A percentile compares a stretch with the other conserved stretches of the same genome.
Conservation (phyloP, 1,140 invertebrate genomes). For the Apis florea region DNA sequence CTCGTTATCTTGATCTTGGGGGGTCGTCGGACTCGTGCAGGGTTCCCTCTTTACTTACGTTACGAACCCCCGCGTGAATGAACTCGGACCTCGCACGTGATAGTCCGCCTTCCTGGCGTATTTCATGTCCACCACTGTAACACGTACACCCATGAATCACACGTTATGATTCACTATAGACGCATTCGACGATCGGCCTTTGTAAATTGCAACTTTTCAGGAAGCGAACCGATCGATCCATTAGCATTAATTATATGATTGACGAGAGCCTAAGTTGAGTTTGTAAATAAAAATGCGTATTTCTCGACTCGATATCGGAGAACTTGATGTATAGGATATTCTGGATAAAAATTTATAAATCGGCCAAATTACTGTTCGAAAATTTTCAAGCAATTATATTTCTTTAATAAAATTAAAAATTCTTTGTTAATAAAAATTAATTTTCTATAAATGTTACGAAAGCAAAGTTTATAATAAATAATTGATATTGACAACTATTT, state of each 20-base stretch:
- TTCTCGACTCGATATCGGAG: not conserved
- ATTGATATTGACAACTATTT: too few species aligned
- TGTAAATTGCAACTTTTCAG: constrained; percentile 22
- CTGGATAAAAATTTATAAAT: too few species aligned
- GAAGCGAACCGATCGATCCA: not conserved
- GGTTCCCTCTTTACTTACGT: constrained; percentile 52
- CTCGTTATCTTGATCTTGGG: constrained; percentile 71
- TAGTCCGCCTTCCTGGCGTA: constrained; percentile 35
- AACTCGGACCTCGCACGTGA: constrained; percentile 16
- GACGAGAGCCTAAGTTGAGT: not conserved
- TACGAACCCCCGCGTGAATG: constrained; percentile 32
- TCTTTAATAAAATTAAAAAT: too few species aligned
- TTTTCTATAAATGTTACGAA: too few species aligned
- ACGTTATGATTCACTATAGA: constrained; percentile 40
- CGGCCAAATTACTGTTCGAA: too few species aligned
- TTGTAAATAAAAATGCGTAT: not conserved
- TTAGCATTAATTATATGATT: not conserved
- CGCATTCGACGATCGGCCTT: not conserved
- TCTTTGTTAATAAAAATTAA: too few species aligned
- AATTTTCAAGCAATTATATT: too few species aligned
- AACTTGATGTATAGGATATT: not conserved
- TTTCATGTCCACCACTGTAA: constrained; percentile 39
- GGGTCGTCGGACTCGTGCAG: constrained; percentile 32
- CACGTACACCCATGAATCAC: constrained; percentile 51
- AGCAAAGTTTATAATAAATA: too few species aligned